A percentile compares a stretch with the other conserved stretches of the same genome.
Conservation (phyloP, 2,888 invertebrate species). For the Netelia melanura region DNA sequence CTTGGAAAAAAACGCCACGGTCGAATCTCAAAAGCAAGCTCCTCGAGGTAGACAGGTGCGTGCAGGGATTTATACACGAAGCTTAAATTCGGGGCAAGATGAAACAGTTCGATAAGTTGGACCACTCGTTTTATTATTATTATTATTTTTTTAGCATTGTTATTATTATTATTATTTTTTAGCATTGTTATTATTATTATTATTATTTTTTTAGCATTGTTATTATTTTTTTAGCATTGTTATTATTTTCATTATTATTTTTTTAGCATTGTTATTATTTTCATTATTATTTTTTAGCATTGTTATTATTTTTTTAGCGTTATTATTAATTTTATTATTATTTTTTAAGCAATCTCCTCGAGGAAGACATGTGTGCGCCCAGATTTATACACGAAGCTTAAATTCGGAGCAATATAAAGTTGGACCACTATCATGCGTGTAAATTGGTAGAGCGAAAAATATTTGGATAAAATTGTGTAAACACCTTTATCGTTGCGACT, state of each 20-base stretch:
- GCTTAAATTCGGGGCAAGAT: not conserved
- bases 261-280: too few relatives aligned
- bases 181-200: too few relatives aligned
- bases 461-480: not conserved
- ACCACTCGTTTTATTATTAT: too few relatives aligned
- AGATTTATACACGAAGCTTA: slow-evolving; percentile 1
- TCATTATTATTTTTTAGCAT: too few relatives aligned
- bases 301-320: too few relatives aligned
- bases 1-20: slow-evolving; percentile 1
- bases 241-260: too few relatives aligned
- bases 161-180: too few relatives aligned
- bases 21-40: slow-evolving; percentile 18
- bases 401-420: not conserved
- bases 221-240: too few relatives aligned
- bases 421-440: not conserved
- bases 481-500: too few relatives aligned
- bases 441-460: not conserved
- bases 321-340: too few relatives aligned
- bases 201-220: too few relatives aligned
- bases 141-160: too few relatives aligned
- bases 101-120: not conserved
- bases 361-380: not conserved
- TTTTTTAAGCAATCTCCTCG: not conserved
- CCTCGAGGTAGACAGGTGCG: not conserved
- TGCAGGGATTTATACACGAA: not conserved